Evolutionary conservation across 2,888 invertebrate genomes (phyloP).

Genomic region (Melieria omissa): DNA sequence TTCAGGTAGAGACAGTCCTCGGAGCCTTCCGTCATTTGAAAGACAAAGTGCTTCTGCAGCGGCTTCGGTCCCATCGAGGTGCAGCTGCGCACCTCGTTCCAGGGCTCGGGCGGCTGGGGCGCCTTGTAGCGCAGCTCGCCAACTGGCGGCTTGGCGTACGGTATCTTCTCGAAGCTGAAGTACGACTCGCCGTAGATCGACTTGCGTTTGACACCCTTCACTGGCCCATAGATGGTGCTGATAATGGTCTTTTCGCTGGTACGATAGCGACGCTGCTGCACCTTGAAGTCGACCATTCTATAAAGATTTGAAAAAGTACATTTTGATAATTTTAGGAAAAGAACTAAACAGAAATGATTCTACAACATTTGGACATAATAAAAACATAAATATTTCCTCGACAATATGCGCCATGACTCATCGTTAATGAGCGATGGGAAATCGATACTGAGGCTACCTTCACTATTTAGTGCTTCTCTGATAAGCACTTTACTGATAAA

Average conservation of each 20-base stretch:
- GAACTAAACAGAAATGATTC: no score
- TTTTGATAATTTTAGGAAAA: no score
- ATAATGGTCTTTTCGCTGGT: constrained; percentile 58
- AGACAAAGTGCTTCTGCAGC: constrained; percentile 63
- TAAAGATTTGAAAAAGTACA: constrained; percentile 4
- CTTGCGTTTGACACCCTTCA: constrained; percentile 64
- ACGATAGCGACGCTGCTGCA: constrained; percentile 57
- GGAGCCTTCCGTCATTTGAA: constrained; percentile 67
- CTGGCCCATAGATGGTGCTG: constrained; percentile 62
- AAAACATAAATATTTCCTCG: no score
- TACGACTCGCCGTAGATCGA: constrained; percentile 63
- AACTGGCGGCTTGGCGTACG: constrained; percentile 64
- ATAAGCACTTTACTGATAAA: no score
- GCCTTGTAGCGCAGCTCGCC: constrained; percentile 65
- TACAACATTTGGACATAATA: no score
- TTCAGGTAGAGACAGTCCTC: constrained; percentile 71
- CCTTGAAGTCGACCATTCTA: constrained; percentile 61
- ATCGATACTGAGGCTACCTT: no score
- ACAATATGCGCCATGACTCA: no score
- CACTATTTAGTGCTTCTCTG: no score
- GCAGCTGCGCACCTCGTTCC: constrained; percentile 67
- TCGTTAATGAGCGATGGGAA: no score
- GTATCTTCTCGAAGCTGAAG: constrained; percentile 64
- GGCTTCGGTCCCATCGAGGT: constrained; percentile 63
- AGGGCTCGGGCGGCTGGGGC: constrained; percentile 66